These are phyloP conservation scores for Ophion slaviceki DNA, from an alignment of 2,888 invertebrate species.

Conservation along the genomic window DNA sequence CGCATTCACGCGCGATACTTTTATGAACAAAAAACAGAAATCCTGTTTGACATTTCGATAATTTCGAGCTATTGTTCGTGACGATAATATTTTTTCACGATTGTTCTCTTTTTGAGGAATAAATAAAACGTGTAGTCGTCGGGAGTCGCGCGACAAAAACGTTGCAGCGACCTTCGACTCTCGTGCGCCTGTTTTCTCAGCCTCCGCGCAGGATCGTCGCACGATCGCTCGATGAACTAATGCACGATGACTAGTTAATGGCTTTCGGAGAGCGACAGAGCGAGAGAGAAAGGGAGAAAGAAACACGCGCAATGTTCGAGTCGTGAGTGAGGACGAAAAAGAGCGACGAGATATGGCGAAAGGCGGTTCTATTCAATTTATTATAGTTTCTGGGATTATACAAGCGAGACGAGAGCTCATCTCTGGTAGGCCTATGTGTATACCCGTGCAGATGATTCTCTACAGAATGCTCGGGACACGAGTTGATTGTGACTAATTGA, in stretches of 20 bases:
- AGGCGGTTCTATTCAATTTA: slow-evolving; percentile 60
- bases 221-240: slow-evolving; percentile 69
- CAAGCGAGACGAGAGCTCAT: slow-evolving; percentile 51
- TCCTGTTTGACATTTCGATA: not conserved
- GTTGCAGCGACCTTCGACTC: slow-evolving; percentile 56
- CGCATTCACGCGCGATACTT: not conserved
- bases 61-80: not conserved
- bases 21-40: not conserved
- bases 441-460: not conserved
- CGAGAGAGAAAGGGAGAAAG: slow-evolving; percentile 48
- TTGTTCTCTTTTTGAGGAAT: not conserved
- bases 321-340: slow-evolving; percentile 37
- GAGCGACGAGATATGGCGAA: slow-evolving; percentile 56
- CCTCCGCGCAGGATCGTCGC: slow-evolving; percentile 61
- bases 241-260: slow-evolving; percentile 65
- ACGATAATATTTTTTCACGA: not conserved
- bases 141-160: slow-evolving; percentile 58
- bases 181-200: slow-evolving; percentile 22
- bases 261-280: slow-evolving; percentile 23
- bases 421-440: slow-evolving; percentile 11
- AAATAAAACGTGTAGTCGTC: slow-evolving; percentile 18
- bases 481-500: slow-evolving; percentile 65
- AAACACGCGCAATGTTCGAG: slow-evolving; percentile 11
- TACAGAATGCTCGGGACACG: slow-evolving; percentile 32
- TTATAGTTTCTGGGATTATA: slow-evolving; percentile 63